Evolutionary conservation across 2,888 invertebrate genomes (phyloP).

Genomic region (Polylopha cassiicola): DNA sequence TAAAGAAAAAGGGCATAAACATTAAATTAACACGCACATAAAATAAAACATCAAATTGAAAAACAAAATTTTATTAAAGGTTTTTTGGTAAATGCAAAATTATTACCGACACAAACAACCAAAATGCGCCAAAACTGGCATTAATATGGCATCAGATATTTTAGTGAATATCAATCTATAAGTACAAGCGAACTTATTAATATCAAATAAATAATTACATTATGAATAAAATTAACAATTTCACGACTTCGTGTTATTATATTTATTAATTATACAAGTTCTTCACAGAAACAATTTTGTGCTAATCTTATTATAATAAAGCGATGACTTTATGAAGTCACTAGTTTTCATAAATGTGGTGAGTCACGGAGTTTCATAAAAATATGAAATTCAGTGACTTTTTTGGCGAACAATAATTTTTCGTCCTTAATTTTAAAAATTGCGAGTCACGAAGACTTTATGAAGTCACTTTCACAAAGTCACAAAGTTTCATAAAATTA

Average conservation of each 20-base stretch:
- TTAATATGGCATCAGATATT: slow-evolving; percentile 55
- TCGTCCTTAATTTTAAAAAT: no score
- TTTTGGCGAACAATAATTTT: no score
- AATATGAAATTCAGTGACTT: no score
- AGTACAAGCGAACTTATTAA: slow-evolving; percentile 62
- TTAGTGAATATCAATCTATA: slow-evolving; percentile 49
- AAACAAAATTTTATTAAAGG: slow-evolving; percentile 25
- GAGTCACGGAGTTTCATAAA: no score
- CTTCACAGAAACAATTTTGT: not conserved
- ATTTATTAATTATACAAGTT: slow-evolving; percentile 7
- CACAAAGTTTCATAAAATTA: no score
- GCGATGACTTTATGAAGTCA: not conserved
- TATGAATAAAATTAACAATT: slow-evolving; percentile 35
- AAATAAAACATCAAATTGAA: slow-evolving; percentile 40
- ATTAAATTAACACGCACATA: slow-evolving; percentile 53
- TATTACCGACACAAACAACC: slow-evolving; percentile 67
- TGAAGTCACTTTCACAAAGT: no score
- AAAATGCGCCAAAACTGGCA: slow-evolving; percentile 50
- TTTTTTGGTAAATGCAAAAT: slow-evolving; percentile 72
- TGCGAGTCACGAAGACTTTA: no score
- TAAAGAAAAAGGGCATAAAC: not conserved
- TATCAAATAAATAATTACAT: slow-evolving; percentile 46
- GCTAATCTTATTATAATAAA: not conserved
- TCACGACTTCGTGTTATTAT: slow-evolving; percentile 14
- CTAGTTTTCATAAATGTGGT: no score